phyloP scores from a whole-genome alignment of 64 coral and sea anemone genomes.

The Montipora foliosa region DNA sequence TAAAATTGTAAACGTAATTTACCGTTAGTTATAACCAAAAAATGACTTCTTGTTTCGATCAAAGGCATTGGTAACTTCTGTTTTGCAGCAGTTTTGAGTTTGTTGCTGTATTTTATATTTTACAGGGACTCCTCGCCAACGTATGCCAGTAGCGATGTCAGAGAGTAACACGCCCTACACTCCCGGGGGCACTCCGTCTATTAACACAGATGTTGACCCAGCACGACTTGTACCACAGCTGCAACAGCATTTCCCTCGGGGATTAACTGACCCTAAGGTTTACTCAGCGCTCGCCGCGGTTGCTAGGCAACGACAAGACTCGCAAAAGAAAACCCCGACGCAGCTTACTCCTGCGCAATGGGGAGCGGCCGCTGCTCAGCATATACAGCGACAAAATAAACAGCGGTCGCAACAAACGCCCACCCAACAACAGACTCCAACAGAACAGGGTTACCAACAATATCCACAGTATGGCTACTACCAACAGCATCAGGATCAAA shows the following conservation, averaged over 20 bases:
- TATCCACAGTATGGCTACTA: constrained; percentile 93
- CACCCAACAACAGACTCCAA: constrained; percentile 51
- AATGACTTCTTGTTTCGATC: not conserved
- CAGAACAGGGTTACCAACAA: constrained; percentile 39
- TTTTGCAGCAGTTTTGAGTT: not conserved
- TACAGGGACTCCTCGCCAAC: constrained; percentile 84
- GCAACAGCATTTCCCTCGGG: constrained; percentile 83
- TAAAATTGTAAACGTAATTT: too few species aligned
- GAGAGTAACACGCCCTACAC: constrained; percentile 98
- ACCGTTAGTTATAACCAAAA: too few species aligned
- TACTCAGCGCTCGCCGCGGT: constrained; percentile 78
- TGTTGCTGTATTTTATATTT: not conserved
- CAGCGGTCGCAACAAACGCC: constrained; percentile 24
- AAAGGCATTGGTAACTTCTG: not conserved
- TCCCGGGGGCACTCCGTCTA: constrained; percentile 85
- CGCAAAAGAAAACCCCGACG: constrained; percentile 65
- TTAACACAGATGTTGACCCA: constrained; percentile 84
- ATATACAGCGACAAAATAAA: not conserved
- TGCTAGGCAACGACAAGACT: constrained; percentile 61
- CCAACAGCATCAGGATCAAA: constrained; percentile 90
- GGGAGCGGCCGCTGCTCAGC: constrained; percentile 10
- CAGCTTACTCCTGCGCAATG: constrained; percentile 76
- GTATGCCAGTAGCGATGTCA: constrained; percentile 77
- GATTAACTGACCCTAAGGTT: constrained; percentile 83
- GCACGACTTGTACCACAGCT: constrained; percentile 86